phyloP scores from a whole-genome alignment of 1,140 invertebrate species.

The Achatina immaculata region DNA sequence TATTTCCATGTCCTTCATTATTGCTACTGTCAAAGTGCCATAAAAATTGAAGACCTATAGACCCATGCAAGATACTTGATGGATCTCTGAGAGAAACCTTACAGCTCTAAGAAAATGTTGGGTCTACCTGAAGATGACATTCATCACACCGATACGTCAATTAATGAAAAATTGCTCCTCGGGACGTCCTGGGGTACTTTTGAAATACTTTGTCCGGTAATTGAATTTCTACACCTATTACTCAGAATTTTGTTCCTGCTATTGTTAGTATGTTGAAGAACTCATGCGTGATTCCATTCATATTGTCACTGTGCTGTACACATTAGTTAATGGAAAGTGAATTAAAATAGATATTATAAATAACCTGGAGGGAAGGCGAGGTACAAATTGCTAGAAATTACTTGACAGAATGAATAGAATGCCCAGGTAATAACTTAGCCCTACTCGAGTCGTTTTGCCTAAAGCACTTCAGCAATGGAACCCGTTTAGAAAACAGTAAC shows the following conservation, averaged over 20 bases:
- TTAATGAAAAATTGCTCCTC: not conserved
- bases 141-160: slow-evolving; percentile 2
- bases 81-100: too few species aligned
- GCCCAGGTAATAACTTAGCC: not conserved
- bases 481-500: not conserved
- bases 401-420: not conserved
- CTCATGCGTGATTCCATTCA: not conserved
- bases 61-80: too few species aligned
- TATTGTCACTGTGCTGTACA: not conserved
- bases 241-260: not conserved
- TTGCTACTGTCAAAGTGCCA: not conserved
- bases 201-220: not conserved
- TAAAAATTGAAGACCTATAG: too few species aligned
- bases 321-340: not conserved
- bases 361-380: too few species aligned
- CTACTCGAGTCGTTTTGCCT: not conserved
- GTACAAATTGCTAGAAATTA: not conserved
- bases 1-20: not conserved
- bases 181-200: not conserved
- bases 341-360: not conserved
- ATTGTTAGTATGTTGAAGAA: not conserved
- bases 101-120: not conserved
- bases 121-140: not conserved
- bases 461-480: not conserved
- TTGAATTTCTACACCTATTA: not conserved